A percentile compares a stretch with the other conserved stretches of the same genome.
Conservation (phyloP, 2,888 invertebrate genomes). For the Callyntrura sp. region DNA sequence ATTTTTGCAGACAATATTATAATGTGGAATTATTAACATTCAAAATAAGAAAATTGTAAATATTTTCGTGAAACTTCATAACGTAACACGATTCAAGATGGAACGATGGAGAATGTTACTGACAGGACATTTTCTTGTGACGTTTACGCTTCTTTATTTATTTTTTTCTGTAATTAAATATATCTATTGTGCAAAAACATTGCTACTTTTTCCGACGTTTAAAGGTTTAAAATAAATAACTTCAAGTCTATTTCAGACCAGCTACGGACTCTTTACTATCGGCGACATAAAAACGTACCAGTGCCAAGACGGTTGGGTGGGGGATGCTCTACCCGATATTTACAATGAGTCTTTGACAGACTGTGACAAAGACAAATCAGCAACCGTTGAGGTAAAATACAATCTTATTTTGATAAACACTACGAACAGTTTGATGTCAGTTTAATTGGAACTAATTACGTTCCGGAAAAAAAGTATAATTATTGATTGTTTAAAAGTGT, state of each 20-base stretch:
- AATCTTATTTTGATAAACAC: neutral
- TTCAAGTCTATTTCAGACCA: neutral
- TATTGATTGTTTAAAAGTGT: neutral
- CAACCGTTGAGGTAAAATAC: neutral
- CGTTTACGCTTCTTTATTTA: too few species aligned
- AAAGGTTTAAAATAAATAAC: neutral
- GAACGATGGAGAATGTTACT: neutral
- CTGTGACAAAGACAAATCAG: slow-evolving; percentile 19
- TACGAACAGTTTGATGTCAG: too few species aligned
- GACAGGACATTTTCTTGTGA: too few species aligned
- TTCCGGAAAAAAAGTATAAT: neutral
- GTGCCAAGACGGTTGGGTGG: slow-evolving; percentile 41
- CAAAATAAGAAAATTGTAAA: too few species aligned
- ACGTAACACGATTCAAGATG: neutral
- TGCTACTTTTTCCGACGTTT: too few species aligned
- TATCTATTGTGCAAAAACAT: neutral
- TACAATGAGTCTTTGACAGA: slow-evolving; percentile 7
- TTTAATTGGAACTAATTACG: too few species aligned
- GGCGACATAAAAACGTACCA: slow-evolving; percentile 14
- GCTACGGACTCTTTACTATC: neutral
- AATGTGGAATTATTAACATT: too few species aligned
- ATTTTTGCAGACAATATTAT: too few species aligned
- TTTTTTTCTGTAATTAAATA: neutral
- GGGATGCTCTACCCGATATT: slow-evolving; percentile 9
- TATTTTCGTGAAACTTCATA: too few species aligned